Evolutionary conservation across 1,140 invertebrate species (phyloP).

Genomic region (Drosophila grimshawi): DNA sequence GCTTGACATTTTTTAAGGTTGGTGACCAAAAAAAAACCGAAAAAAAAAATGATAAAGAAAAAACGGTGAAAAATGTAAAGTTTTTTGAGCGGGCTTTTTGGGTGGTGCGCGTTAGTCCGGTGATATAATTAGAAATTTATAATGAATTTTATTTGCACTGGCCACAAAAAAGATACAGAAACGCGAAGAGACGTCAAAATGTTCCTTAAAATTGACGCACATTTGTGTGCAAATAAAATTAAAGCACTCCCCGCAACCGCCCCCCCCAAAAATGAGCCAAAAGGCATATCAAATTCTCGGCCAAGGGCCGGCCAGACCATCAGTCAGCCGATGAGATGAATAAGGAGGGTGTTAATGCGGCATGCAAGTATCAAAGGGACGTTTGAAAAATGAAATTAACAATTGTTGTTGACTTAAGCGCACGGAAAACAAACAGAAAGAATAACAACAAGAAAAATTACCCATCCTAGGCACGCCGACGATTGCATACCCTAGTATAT

Average conservation of each 20-base stretch:
- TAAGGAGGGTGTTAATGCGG: slow-evolving; percentile 75
- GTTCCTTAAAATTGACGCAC: slow-evolving; percentile 70
- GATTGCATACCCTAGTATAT: not conserved
- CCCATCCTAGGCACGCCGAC: not conserved
- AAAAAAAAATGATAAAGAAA: slow-evolving; percentile 5
- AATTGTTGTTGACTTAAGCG: slow-evolving; percentile 73
- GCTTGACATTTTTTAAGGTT: slow-evolving; percentile 71
- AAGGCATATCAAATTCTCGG: slow-evolving; percentile 81
- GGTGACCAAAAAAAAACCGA: slow-evolving; percentile 3
- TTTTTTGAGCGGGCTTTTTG: slow-evolving; percentile 58
- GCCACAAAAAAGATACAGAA: slow-evolving; percentile 62
- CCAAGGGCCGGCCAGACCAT: slow-evolving; percentile 49
- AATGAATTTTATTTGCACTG: slow-evolving; percentile 84
- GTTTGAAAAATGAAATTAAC: slow-evolving; percentile 81
- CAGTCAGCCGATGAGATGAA: slow-evolving; percentile 43
- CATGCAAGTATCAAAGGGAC: slow-evolving; percentile 81
- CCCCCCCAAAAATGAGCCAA: slow-evolving; percentile 43
- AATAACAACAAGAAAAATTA: not conserved
- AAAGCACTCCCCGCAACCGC: slow-evolving; percentile 55
- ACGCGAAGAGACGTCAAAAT: slow-evolving; percentile 53
- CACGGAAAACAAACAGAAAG: slow-evolving; percentile 48
- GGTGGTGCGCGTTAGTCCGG: slow-evolving; percentile 39
- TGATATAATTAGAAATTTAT: slow-evolving; percentile 83
- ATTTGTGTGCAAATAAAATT: slow-evolving; percentile 82
- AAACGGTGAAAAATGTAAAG: slow-evolving; percentile 58